A percentile compares a stretch with the other conserved stretches of the same genome.
Evolutionary conservation across 1,140 invertebrate species (phyloP).

Genomic region (Kradibia gibbosae): DNA sequence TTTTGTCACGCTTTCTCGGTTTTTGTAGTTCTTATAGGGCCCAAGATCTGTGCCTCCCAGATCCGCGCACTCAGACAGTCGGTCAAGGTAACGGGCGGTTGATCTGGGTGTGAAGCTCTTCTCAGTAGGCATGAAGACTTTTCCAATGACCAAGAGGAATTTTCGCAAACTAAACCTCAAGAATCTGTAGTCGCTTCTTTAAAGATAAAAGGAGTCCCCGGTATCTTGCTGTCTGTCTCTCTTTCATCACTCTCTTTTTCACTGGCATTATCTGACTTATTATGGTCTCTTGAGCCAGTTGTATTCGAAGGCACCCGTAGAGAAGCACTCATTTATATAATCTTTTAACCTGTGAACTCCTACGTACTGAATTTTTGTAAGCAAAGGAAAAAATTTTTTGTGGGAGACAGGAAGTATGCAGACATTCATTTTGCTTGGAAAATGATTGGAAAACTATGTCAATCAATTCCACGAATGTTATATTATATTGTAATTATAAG

Average conservation of each 20-base stretch:
- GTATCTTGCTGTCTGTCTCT: background rate
- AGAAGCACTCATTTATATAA: conserved; percentile 26
- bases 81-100: conserved; percentile 24
- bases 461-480: no score
- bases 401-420: background rate
- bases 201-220: conserved; percentile 20
- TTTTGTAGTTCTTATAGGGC: background rate
- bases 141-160: background rate
- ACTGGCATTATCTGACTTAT: background rate
- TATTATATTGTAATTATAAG: no score
- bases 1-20: conserved; percentile 34
- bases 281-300: background rate
- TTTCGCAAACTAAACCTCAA: background rate
- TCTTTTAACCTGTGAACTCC: conserved; percentile 21
- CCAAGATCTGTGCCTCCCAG: background rate
- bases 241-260: background rate
- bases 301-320: background rate
- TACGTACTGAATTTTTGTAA: background rate
- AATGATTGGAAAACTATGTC: conserved; percentile 25
- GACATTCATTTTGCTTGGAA: conserved; percentile 7
- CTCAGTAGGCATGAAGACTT: background rate
- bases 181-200: background rate
- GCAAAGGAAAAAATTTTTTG: background rate
- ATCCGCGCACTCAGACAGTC: conserved; percentile 22
- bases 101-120: background rate